These are phyloP conservation scores for Craterocephalus amniculus DNA, from an alignment of 2,797 vertebrate species.

Conservation along the genomic window DNA sequence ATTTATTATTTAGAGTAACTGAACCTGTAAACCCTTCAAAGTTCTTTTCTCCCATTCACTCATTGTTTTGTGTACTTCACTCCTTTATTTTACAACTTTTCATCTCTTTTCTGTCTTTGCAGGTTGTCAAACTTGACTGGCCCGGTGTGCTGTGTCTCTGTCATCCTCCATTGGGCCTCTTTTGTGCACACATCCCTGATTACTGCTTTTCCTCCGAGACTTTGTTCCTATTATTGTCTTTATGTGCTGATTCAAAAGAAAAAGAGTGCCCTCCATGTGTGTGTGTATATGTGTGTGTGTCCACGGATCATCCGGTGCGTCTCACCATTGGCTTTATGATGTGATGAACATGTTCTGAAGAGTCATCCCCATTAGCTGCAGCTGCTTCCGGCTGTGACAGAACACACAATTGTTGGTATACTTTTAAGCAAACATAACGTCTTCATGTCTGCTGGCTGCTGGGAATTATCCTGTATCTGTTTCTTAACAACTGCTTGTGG, in stretches of 20 bases:
- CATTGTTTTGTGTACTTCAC: conserved; percentile 37
- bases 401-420: conserved; percentile 16
- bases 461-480: conserved; percentile 6
- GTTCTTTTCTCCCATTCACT: conserved; percentile 22
- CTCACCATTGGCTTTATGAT: conserved; percentile 88
- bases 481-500: conserved; percentile 37
- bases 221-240: conserved; percentile 35
- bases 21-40: conserved; percentile 32
- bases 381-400: conserved; percentile 55
- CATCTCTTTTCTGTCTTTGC: conserved; percentile 34
- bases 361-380: conserved; percentile 63
- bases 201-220: conserved; percentile 5
- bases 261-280: background rate
- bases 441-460: conserved; percentile 8
- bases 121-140: conserved; percentile 53
- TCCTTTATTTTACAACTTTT: conserved; percentile 27
- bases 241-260: conserved; percentile 12
- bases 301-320: background rate
- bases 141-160: conserved; percentile 27
- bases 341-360: conserved; percentile 79
- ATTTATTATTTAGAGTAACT: conserved; percentile 24
- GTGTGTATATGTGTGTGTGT: background rate
- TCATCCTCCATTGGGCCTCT: conserved; percentile 22
- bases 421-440: background rate
- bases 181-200: conserved; percentile 35